Percentiles rank a stretch among this genome's conserved stretches.
These are phyloP conservation scores for Sus cebifrons DNA, from an alignment of 2,797 vertebrate species.

Conservation along the genomic window DNA sequence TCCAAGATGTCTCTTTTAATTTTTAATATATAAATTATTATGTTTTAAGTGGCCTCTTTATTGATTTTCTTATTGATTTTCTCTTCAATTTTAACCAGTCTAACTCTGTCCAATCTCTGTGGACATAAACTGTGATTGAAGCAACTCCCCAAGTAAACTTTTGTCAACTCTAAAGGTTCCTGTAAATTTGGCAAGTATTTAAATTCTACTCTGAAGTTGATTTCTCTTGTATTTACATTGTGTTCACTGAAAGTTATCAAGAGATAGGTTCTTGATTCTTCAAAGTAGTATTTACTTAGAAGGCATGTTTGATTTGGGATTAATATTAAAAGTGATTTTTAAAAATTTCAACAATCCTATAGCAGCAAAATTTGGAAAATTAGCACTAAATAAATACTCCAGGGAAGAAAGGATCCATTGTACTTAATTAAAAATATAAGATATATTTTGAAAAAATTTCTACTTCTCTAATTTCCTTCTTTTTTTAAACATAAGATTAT, in stretches of 20 bases:
- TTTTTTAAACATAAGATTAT: not conserved
- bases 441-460: not conserved
- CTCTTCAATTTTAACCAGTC: not conserved
- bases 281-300: not conserved
- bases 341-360: not conserved
- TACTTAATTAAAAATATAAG: not conserved
- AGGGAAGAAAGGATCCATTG: not conserved
- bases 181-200: not conserved
- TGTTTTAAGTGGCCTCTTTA: not conserved
- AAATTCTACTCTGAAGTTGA: not conserved
- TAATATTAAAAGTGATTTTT: not conserved
- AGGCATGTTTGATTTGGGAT: not conserved
- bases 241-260: not conserved
- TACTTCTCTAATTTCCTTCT: not conserved
- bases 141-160: not conserved
- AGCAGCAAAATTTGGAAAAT: not conserved
- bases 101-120: not conserved
- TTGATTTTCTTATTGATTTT: constrained; percentile 5
- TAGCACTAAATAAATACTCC: not conserved
- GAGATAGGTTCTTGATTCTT: not conserved
- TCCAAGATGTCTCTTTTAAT: not conserved
- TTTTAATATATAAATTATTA: not conserved
- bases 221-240: constrained; percentile 13
- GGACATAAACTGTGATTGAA: not conserved
- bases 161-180: not conserved